Percentiles rank a stretch among this genome's conserved stretches.
Conservation (phyloP, 64 coral and sea anemone species). For the Pachyseris speciosa region DNA sequence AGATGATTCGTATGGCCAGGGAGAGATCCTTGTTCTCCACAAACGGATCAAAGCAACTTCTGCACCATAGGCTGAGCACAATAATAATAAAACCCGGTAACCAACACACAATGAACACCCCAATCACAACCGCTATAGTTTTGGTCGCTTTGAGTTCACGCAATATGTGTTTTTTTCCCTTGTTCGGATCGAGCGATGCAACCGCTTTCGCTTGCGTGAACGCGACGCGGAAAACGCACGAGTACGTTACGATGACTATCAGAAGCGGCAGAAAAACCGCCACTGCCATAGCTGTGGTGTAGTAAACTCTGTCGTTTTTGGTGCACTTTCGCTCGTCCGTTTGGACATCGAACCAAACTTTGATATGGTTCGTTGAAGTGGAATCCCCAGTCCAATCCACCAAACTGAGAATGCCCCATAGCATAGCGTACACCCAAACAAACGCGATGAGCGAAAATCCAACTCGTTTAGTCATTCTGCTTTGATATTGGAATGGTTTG, state of each 20-base stretch:
- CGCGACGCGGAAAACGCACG: constrained; percentile 79
- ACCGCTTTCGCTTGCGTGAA: constrained; percentile 75
- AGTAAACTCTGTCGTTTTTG: constrained; percentile 73
- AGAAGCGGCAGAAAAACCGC: constrained; percentile 77
- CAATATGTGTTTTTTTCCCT: constrained; percentile 67
- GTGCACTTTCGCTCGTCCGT: constrained; percentile 7
- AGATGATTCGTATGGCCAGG: constrained; percentile 51
- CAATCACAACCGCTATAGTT: constrained; percentile 84
- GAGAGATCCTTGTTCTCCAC: constrained; percentile 25
- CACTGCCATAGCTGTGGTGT: constrained; percentile 49
- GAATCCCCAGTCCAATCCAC: constrained; percentile 54
- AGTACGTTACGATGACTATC: constrained; percentile 77
- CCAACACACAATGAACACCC: constrained; percentile 83
- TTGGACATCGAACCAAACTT: background rate
- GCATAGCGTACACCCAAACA: constrained; percentile 76
- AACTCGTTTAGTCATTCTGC: constrained; percentile 77
- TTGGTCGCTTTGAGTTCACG: constrained; percentile 94
- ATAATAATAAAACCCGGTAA: constrained; percentile 74
- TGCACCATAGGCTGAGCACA: constrained; percentile 61
- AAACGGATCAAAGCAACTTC: constrained; percentile 10
- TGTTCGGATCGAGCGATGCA: constrained; percentile 51
- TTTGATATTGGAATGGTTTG: constrained; percentile 81
- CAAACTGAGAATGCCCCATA: constrained; percentile 77
- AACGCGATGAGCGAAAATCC: constrained; percentile 52
- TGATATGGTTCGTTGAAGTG: background rate